Percentiles rank a stretch among this genome's conserved stretches.
Conservation (phyloP, 2,888 invertebrate genomes). For the Amaurobius ferox region DNA sequence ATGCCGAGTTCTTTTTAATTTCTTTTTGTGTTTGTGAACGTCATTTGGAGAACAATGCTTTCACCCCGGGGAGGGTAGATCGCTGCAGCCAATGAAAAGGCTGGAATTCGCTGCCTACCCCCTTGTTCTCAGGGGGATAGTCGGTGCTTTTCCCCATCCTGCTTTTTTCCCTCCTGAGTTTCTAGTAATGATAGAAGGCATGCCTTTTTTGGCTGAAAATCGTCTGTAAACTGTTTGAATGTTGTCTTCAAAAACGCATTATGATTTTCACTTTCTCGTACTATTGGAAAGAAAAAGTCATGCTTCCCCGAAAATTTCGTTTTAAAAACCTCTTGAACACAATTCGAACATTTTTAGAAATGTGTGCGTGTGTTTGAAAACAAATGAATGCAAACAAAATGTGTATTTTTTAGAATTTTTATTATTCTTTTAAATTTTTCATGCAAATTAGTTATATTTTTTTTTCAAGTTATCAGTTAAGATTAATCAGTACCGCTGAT, state of each 20-base stretch:
- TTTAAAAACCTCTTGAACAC: no score
- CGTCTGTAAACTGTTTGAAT: not conserved
- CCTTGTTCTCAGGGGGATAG: conserved; percentile 31
- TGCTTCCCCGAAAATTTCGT: no score
- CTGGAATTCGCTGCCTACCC: conserved; percentile 19
- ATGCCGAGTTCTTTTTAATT: conserved; percentile 48
- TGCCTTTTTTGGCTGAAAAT: conserved; percentile 33
- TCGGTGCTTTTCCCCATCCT: not conserved
- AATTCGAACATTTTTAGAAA: no score
- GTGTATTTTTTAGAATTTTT: no score
- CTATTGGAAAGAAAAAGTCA: no score
- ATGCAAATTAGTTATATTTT: not conserved
- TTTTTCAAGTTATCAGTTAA: no score
- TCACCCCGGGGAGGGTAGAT: conserved; percentile 18
- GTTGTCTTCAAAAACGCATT: not conserved
- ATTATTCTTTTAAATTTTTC: not conserved
- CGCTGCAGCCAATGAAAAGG: conserved; percentile 51
- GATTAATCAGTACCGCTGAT: no score
- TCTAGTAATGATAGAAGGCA: not conserved
- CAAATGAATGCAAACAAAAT: no score
- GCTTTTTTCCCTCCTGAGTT: conserved; percentile 22
- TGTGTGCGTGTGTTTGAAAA: no score
- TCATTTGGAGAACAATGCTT: conserved; percentile 56
- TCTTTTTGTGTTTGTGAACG: conserved; percentile 46
- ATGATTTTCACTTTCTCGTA: no score